Evolutionary conservation across 2,888 invertebrate genomes (phyloP).

Genomic region (Drosophila nr. fundita): DNA sequence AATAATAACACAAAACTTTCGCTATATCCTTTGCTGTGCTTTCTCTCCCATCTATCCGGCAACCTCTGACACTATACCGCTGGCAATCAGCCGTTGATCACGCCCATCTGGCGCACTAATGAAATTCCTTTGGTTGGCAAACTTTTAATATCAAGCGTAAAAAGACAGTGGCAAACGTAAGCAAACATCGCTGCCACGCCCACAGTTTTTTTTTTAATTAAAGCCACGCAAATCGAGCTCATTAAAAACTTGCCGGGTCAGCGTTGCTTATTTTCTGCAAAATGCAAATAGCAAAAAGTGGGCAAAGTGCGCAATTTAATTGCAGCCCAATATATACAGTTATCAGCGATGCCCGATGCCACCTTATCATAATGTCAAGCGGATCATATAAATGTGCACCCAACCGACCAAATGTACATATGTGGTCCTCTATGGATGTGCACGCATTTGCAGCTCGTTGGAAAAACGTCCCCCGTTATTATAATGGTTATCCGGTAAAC

Average conservation of each 20-base stretch:
- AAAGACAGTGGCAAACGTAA: constrained; percentile 44
- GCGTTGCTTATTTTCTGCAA: constrained; percentile 31
- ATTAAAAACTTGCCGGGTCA: constrained; percentile 69
- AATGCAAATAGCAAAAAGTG: constrained; percentile 2
- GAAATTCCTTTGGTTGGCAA: constrained; percentile 63
- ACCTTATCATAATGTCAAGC: constrained; percentile 66
- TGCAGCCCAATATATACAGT: constrained; percentile 44
- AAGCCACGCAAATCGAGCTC: constrained; percentile 63
- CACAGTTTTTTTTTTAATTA: constrained; percentile 67
- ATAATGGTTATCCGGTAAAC: constrained; percentile 70
- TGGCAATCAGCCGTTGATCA: constrained; percentile 44
- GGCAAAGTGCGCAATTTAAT: constrained; percentile 51
- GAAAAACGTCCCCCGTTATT: constrained; percentile 54
- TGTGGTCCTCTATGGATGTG: not conserved
- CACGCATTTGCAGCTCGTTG: constrained; percentile 5
- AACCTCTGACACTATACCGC: constrained; percentile 1
- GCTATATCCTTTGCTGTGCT: constrained; percentile 37
- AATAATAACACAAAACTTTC: constrained; percentile 48
- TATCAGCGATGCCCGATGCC: constrained; percentile 46
- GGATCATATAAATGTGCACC: constrained; percentile 37
- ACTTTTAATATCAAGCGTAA: constrained; percentile 57
- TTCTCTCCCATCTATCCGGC: not conserved
- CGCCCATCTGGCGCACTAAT: constrained; percentile 66
- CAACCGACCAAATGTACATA: constrained; percentile 15
- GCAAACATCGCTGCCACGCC: constrained; percentile 45